Base-by-base conservation (phyloP, 2,113 vertebrate species). In the Madoqua kirkii region DNA sequence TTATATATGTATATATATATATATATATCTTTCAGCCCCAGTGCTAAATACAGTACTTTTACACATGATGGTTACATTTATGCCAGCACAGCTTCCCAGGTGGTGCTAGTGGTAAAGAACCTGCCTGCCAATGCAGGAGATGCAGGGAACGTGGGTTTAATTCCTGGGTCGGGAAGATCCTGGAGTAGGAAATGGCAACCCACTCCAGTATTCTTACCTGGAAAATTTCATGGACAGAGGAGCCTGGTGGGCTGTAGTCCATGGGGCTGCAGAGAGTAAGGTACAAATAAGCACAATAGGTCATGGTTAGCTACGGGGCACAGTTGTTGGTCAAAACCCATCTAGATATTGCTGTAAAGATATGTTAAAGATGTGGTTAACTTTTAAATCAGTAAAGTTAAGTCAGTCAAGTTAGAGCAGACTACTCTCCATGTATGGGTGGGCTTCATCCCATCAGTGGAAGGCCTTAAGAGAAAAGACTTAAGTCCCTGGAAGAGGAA, bases 301-400 rank as follows among this genome's bases (percentile, higher is more conserved):
- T 71, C 5, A 1, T 55, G 36, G 13, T 27, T 43, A 23, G 25
- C 36, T 29, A 2, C 3, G 0, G n/a, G 27, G 23, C 19, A 4
- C 33, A 67, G 50, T 4, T 67, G 21, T 52, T 59, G 54, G 31
- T 76, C 62, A 62, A 83, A 76, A n/a, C 52, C 13, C 16, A 52
- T 40, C 36, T 64, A 92, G 60, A 55, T 50, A 17, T 74, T 62
- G 19, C 52, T 33, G 27, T 7, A 48, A 71, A 83, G 90, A 16
- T 31, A n/a, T 52, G 81, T 82, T 85, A 45, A n/a, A 36, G 5
- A 54, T n/a, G 25, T 27, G 11, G 55, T 64, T 33, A 25, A 54
- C 17, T 87, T 87, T 82, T 82, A 50, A 52, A 36, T 62, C 45
- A 27, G 12, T 40, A 33, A 13, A 45, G 48, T 86, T 86, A 31